These are phyloP conservation scores for Ceratoteleas bidentatus DNA, from an alignment of 1,140 invertebrate species.

Conservation along the genomic window DNA sequence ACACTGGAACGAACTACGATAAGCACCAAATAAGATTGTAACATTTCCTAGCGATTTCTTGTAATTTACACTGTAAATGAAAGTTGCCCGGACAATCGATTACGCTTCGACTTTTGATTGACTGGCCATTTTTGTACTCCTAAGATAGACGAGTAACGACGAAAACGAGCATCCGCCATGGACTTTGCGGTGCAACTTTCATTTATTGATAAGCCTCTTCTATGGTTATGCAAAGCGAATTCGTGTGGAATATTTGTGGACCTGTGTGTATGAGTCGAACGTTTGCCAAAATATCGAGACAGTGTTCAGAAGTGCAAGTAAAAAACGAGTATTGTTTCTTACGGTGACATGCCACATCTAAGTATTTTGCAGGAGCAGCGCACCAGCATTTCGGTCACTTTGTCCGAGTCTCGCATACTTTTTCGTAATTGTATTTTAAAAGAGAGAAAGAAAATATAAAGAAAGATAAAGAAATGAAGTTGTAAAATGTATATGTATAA, in stretches of 20 bases:
- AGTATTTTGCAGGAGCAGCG: slow-evolving; percentile 80
- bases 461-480: slow-evolving; percentile 67
- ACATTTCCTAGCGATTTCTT: slow-evolving; percentile 75
- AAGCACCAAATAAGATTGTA: slow-evolving; percentile 75
- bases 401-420: slow-evolving; percentile 69
- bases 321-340: slow-evolving; percentile 66
- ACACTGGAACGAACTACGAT: slow-evolving; percentile 72
- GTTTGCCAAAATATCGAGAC: slow-evolving; percentile 69
- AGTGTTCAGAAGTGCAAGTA: slow-evolving; percentile 46
- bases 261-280: slow-evolving; percentile 70
- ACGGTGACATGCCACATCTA: slow-evolving; percentile 73
- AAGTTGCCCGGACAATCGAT: slow-evolving; percentile 67
- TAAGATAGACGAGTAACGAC: too few relatives aligned
- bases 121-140: background rate
- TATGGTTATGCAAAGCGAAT: slow-evolving; percentile 66
- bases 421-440: slow-evolving; percentile 69
- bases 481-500: slow-evolving; percentile 69
- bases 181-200: slow-evolving; percentile 69
- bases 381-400: slow-evolving; percentile 77
- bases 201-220: slow-evolving; percentile 69
- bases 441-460: slow-evolving; percentile 52
- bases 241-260: slow-evolving; percentile 73
- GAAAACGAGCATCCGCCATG: background rate
- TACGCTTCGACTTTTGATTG: background rate
- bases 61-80: slow-evolving; percentile 75